These are phyloP conservation scores for Meteorus colon DNA, from an alignment of 2,888 invertebrate genomes.

Conservation along the genomic window DNA sequence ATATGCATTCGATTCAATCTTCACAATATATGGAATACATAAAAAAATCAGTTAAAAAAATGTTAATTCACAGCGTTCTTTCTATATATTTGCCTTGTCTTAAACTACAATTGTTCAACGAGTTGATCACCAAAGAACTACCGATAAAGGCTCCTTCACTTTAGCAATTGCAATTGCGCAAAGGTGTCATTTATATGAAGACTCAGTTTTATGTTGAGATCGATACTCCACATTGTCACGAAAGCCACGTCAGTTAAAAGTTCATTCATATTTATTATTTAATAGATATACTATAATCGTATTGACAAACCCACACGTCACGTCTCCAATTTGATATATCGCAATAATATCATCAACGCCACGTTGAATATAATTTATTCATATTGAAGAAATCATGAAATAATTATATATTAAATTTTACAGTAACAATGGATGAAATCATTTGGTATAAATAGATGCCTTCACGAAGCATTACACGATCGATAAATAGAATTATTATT, in stretches of 20 bases:
- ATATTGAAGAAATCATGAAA: neutral
- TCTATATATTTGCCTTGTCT: neutral
- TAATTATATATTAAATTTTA: too few relatives aligned
- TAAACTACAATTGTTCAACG: neutral
- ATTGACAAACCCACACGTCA: neutral
- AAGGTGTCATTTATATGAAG: neutral
- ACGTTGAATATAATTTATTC: neutral
- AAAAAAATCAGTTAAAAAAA: neutral
- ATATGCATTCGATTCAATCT: too few relatives aligned
- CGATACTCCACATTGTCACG: constrained; percentile 47
- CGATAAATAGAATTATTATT: neutral
- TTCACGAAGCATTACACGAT: neutral
- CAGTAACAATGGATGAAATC: too few relatives aligned
- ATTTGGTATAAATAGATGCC: too few relatives aligned
- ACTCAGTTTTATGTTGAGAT: constrained; percentile 24
- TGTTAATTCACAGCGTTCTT: neutral
- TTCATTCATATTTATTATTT: constrained; percentile 46
- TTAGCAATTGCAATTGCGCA: neutral
- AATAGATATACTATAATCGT: neutral
- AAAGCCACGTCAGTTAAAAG: constrained; percentile 53
- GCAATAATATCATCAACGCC: neutral
- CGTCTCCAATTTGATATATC: neutral
- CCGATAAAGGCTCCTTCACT: neutral
- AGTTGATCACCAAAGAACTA: neutral
- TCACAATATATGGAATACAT: neutral